phyloP scores from a whole-genome alignment of 2,113 vertebrate genomes.

The Podarcis muralis region DNA sequence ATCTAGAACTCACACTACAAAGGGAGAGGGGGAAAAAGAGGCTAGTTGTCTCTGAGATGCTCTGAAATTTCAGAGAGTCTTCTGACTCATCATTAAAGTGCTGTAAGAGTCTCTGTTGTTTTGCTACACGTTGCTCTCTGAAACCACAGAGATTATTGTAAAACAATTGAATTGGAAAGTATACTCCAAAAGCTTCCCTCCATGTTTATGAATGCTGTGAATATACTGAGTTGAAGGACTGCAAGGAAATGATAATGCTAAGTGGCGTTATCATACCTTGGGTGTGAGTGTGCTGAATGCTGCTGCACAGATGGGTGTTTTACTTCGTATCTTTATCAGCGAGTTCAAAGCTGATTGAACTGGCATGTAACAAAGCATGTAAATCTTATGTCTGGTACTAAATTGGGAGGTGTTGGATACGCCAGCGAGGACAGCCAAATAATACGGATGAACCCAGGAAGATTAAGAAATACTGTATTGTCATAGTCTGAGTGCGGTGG shows the following conservation, averaged over 20 bases:
- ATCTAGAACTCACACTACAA: neutral
- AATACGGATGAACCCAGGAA: neutral
- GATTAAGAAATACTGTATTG: conserved; percentile 24
- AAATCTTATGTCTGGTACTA: conserved; percentile 26
- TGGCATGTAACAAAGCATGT: neutral
- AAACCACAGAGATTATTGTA: neutral
- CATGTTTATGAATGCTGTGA: neutral
- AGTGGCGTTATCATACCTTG: conserved; percentile 29
- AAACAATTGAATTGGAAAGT: neutral
- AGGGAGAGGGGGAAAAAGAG: neutral
- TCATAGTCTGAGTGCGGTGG: neutral
- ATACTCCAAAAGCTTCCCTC: neutral
- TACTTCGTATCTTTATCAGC: conserved; percentile 27
- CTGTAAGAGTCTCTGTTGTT: no score
- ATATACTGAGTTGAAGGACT: neutral
- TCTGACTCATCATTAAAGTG: neutral
- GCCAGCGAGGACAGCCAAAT: neutral
- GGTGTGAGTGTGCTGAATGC: conserved; percentile 11
- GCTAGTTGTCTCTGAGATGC: neutral
- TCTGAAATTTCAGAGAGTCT: neutral
- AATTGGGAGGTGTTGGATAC: conserved; percentile 10
- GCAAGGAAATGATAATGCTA: conserved; percentile 11
- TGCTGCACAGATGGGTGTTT: conserved; percentile 17
- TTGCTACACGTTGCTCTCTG: neutral
- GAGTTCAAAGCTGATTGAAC: conserved; percentile 13